A percentile compares a stretch with the other conserved stretches of the same genome.
phyloP scores from a whole-genome alignment of 2,797 vertebrate genomes.

The Meda fulgida region DNA sequence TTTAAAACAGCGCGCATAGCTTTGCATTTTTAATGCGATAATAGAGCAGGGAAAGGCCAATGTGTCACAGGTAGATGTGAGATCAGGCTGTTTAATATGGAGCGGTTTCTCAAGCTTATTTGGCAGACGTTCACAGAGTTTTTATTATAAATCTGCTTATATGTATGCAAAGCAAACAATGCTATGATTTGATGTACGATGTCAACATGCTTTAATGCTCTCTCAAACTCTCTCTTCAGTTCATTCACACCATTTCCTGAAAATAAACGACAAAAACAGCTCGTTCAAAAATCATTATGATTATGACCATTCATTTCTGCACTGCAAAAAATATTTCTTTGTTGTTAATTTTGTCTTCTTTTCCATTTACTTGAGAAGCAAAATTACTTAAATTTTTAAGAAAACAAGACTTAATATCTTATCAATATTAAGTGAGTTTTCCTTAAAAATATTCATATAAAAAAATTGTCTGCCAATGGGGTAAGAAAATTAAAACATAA shows the following conservation, averaged over 20 bases:
- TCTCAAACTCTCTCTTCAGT: neutral
- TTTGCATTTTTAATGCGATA: constrained; percentile 37
- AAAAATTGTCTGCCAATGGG: neutral
- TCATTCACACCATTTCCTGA: neutral
- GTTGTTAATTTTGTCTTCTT: neutral
- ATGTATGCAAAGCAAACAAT: neutral
- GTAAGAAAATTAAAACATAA: neutral
- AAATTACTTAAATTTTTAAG: too few species aligned
- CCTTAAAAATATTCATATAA: neutral
- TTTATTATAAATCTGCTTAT: neutral
- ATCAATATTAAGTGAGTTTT: neutral
- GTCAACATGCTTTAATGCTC: neutral
- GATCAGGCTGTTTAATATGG: constrained; percentile 29
- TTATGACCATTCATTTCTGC: neutral
- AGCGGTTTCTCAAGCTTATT: constrained; percentile 20
- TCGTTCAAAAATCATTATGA: neutral
- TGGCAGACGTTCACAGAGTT: constrained; percentile 22
- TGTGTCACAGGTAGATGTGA: constrained; percentile 43
- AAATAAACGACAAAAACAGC: neutral
- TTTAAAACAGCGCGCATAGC: constrained; percentile 33
- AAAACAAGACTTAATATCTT: too few species aligned
- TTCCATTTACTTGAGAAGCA: too few species aligned
- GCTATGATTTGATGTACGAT: neutral
- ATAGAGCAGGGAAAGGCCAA: constrained; percentile 37
- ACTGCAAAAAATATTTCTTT: too few species aligned